phyloP scores from a whole-genome alignment of 2,113 vertebrate species.

The Psophia crepitans region DNA sequence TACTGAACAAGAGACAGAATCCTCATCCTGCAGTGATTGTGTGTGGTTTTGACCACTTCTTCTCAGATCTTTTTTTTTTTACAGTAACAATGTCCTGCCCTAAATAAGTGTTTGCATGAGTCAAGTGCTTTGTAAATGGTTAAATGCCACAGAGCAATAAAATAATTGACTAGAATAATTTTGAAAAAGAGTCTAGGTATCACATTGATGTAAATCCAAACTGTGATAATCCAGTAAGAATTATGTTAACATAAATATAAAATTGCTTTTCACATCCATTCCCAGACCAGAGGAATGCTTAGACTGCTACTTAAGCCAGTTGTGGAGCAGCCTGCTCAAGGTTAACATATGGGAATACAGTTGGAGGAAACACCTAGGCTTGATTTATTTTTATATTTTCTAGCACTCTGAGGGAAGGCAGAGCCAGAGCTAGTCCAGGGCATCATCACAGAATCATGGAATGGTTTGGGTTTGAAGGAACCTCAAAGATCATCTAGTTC shows the following conservation, averaged over 20 bases:
- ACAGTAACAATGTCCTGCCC: neutral
- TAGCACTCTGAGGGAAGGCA: constrained; percentile 33
- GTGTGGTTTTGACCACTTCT: neutral
- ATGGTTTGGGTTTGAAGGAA: no score
- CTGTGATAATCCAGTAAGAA: neutral
- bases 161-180: neutral
- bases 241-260: neutral
- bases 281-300: constrained; percentile 15
- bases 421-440: neutral
- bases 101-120: neutral
- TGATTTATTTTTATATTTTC: constrained; percentile 49
- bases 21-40: neutral
- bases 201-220: neutral
- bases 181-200: neutral
- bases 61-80: neutral
- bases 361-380: constrained; percentile 21
- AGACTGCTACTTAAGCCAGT: constrained; percentile 9
- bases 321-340: constrained; percentile 39
- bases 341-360: constrained; percentile 21
- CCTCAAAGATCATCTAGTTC: no score
- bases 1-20: neutral
- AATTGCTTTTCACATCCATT: neutral
- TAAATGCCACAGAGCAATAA: neutral
- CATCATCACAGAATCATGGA: neutral
- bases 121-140: constrained; percentile 1